Evolutionary conservation across 2,888 invertebrate genomes (phyloP).

Genomic region (Neoascia interrupta): DNA sequence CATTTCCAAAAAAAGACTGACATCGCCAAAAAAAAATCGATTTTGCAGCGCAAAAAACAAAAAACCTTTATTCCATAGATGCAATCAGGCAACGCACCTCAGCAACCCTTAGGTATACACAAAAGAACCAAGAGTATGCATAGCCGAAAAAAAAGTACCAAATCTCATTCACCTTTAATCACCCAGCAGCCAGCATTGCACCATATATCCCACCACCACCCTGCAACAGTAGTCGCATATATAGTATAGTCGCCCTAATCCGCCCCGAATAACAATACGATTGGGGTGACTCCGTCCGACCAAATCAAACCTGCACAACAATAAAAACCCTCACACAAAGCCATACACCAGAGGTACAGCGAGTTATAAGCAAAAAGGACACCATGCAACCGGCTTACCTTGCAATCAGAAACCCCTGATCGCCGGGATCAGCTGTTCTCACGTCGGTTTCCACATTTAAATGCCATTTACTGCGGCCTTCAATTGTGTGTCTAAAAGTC

Average conservation of each 20-base stretch:
- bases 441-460: conserved; percentile 69
- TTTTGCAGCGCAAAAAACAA: conserved; percentile 40
- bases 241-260: conserved; percentile 65
- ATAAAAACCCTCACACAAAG: conserved; percentile 45
- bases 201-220: conserved; percentile 55
- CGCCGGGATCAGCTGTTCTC: conserved; percentile 69
- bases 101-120: conserved; percentile 38
- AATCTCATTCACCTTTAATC: conserved; percentile 68
- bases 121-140: conserved; percentile 57
- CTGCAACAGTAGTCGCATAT: conserved; percentile 56
- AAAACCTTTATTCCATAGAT: conserved; percentile 14
- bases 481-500: conserved; percentile 69
- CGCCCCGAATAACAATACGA: conserved; percentile 68
- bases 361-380: background rate
- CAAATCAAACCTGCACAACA: conserved; percentile 67
- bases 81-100: conserved; percentile 51
- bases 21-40: conserved; percentile 48
- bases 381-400: conserved; percentile 39
- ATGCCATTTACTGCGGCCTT: conserved; percentile 69
- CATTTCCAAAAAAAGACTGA: conserved; percentile 10
- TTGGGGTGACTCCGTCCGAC: conserved; percentile 61
- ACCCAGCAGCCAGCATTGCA: conserved; percentile 65
- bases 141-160: conserved; percentile 23
- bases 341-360: too few species aligned
- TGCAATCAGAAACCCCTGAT: conserved; percentile 66